phyloP scores from a whole-genome alignment of 1,140 invertebrate species.

The Eufriesea mexicana region DNA sequence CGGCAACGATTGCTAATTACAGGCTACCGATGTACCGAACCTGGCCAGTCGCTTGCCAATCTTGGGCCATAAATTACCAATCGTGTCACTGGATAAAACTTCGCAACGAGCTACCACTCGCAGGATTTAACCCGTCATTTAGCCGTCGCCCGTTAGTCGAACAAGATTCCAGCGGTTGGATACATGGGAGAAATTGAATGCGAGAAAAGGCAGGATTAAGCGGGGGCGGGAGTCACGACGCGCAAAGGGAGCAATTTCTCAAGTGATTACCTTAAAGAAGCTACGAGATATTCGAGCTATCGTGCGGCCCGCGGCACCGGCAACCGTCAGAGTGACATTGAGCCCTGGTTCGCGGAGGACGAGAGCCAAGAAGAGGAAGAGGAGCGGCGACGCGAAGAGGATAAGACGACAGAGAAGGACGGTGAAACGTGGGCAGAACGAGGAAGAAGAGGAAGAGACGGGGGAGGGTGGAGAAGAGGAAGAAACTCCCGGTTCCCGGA shows the following conservation, averaged over 20 bases:
- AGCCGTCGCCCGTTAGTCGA: constrained; percentile 7
- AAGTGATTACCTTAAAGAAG: constrained; percentile 67
- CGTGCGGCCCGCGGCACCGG: constrained; percentile 4
- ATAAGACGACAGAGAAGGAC: neutral
- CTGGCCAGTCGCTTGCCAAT: neutral
- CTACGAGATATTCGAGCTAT: constrained; percentile 52
- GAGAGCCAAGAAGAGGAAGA: constrained; percentile 6
- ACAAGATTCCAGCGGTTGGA: neutral
- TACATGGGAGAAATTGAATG: constrained; percentile 50
- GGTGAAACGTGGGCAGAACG: constrained; percentile 11
- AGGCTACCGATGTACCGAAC: too few species aligned
- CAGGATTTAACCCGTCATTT: constrained; percentile 14
- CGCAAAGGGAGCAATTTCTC: constrained; percentile 55
- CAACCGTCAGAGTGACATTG: constrained; percentile 34
- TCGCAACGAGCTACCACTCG: neutral
- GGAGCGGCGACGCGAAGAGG: neutral
- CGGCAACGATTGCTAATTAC: too few species aligned
- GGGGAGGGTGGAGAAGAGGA: constrained; percentile 2
- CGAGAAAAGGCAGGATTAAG: constrained; percentile 24
- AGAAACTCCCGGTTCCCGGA: constrained; percentile 57
- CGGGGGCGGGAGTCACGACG: neutral
- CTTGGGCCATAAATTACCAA: neutral
- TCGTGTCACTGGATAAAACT: neutral
- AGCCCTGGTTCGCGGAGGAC: constrained; percentile 11
- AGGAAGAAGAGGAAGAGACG: neutral